phyloP scores from a whole-genome alignment of 2,797 vertebrate species.

The Mastacembelus armatus region DNA sequence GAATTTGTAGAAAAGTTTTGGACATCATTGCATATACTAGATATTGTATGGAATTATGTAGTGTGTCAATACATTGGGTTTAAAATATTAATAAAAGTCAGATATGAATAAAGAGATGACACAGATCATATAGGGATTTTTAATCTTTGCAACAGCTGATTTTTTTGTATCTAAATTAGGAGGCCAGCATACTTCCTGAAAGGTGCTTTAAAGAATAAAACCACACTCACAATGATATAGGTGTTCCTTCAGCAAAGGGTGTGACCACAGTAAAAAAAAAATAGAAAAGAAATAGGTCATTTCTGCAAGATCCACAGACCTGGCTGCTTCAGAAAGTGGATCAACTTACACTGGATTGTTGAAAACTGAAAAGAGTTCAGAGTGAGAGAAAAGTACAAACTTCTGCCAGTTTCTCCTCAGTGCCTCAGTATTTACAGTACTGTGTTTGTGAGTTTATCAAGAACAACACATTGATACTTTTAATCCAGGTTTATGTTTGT shows the following conservation, averaged over 20 bases:
- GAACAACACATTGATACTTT: slow-evolving; percentile 56
- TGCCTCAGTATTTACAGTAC: slow-evolving; percentile 23
- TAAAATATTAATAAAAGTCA: neutral
- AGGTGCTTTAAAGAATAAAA: slow-evolving; percentile 15
- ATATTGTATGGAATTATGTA: neutral
- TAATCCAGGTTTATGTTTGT: slow-evolving; percentile 55
- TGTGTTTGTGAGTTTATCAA: slow-evolving; percentile 37
- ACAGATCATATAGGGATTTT: neutral
- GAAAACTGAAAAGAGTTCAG: slow-evolving; percentile 36
- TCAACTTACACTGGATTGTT: slow-evolving; percentile 67
- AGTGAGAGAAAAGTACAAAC: slow-evolving; percentile 19
- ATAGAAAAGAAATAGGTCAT: slow-evolving; percentile 68
- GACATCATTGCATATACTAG: neutral
- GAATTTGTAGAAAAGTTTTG: neutral
- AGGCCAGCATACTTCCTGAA: neutral
- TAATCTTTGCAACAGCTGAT: neutral
- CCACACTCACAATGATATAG: slow-evolving; percentile 10
- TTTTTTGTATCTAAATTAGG: neutral
- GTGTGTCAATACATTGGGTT: neutral
- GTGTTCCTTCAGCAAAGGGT: slow-evolving; percentile 53
- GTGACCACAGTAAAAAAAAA: slow-evolving; percentile 57
- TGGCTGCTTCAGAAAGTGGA: slow-evolving; percentile 65
- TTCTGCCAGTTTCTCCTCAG: slow-evolving; percentile 20
- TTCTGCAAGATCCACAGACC: slow-evolving; percentile 61
- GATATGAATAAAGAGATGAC: neutral